These are phyloP conservation scores for Lycopodina hypogea DNA, from an alignment of 37 sponge, comb jelly and placozoan genomes.

Conservation along the genomic window DNA sequence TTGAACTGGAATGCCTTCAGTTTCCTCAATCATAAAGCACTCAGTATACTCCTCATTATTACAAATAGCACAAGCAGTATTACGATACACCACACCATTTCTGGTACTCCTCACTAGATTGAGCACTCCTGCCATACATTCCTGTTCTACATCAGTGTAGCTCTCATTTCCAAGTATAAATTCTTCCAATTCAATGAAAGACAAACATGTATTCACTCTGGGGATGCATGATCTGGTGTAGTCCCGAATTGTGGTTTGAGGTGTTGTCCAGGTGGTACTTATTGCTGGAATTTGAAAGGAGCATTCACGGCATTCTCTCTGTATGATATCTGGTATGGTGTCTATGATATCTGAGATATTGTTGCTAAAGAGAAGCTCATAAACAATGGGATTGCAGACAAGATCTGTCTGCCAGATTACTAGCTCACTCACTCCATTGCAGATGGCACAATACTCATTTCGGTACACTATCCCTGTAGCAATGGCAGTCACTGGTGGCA, in stretches of 20 bases:
- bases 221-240: constrained; percentile 4
- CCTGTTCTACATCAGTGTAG: not conserved
- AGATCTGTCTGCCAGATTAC: constrained; percentile 12
- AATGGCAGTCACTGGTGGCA: constrained; percentile 35
- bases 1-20: not conserved
- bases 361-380: not conserved
- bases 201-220: not conserved
- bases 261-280: too few species aligned
- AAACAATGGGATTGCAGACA: constrained; percentile 12
- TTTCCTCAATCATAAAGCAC: not conserved
- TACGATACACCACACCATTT: not conserved
- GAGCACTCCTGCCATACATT: not conserved
- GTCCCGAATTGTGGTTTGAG: too few species aligned
- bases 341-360: too few species aligned
- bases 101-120: not conserved
- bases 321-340: not conserved
- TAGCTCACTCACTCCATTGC: not conserved
- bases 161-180: not conserved
- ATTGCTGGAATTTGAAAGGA: constrained; percentile 1
- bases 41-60: not conserved
- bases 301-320: constrained; percentile 8
- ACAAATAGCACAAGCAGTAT: not conserved
- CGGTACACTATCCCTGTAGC: constrained; percentile 38
- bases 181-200: not conserved
- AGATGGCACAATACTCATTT: constrained; percentile 14